A percentile compares a stretch with the other conserved stretches of the same genome.
Conservation (phyloP, 2,113 vertebrate species). For the Nesogale talazaci region DNA sequence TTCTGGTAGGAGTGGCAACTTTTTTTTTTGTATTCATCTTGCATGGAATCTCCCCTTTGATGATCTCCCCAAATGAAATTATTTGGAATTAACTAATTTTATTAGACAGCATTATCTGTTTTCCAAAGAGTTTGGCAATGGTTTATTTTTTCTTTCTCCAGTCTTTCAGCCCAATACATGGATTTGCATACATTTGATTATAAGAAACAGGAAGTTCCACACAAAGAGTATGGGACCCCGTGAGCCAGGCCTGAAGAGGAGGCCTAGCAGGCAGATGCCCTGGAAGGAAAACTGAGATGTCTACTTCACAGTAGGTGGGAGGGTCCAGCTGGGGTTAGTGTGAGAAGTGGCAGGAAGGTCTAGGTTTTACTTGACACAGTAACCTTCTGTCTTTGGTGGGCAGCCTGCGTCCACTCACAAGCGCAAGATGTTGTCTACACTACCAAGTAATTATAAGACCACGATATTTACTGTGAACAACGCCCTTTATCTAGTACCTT, state of each 20-base stretch:
- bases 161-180: constrained; percentile 41
- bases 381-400: no score
- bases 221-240: background rate
- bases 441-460: background rate
- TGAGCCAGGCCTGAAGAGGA: background rate
- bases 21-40: background rate
- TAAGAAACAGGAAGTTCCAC: background rate
- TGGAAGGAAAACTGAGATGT: background rate
- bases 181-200: background rate
- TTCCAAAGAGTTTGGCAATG: constrained; percentile 46
- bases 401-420: background rate
- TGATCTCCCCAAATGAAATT: background rate
- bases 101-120: background rate
- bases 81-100: background rate
- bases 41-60: background rate
- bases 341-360: no score
- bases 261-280: background rate
- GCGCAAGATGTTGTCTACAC: background rate
- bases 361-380: no score
- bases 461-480: no score
- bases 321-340: background rate
- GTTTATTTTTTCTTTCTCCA: constrained; percentile 51
- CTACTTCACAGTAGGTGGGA: background rate
- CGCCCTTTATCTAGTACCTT: no score
- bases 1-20: background rate